Evolutionary conservation across 1,140 invertebrate genomes (phyloP), one percentile per base, ranked within the genome.

Genomic region (Heliconius himera): DNA sequence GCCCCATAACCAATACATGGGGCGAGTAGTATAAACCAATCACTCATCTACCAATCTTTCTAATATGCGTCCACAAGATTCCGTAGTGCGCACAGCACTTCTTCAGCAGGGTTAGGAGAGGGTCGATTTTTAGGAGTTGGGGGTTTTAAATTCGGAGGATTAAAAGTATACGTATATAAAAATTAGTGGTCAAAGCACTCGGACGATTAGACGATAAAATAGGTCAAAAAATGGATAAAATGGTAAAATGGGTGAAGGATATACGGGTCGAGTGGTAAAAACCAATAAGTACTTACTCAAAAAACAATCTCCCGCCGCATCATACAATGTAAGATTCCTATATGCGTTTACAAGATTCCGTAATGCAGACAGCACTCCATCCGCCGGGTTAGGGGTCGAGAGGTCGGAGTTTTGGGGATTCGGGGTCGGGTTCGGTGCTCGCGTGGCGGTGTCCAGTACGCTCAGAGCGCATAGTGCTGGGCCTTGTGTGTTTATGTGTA

Each of bases 391-490:
- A 26, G 60, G 60, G 26, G 22, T 66, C 26, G 60, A 13, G 60
- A 11, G 60, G 60, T 66, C 60, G 54, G 60, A 26, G 26, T 26
- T 66, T 29, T 26, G 20, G 13, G 60, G 60, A 13, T 29, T 29
- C 11, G 60, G 22, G 60, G 60, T 66, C 1, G 60, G 26, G 26
- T 13, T 66, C 3, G 60, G 60, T 22, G 60, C 2, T 5, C 60
- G 22, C 0, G 90, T 74, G 4, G 90, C 93, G 0, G 85, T 79
- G 77, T 94, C 92, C 38, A 93, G 72, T 0, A 85, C 93, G 0
- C 88, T 81, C 20, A 94, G 84, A 6, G 89, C 90, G 70, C 94
- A 94, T 0, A 94, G 84, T 0, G 93, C 89, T 1, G 93, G 92
- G 3, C 90, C 94, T 0, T 86, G 83, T 0, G 91, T 93, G 3